These are phyloP conservation scores for Sminthurinus signatus DNA, from an alignment of 1,140 invertebrate genomes.

Conservation along the genomic window DNA sequence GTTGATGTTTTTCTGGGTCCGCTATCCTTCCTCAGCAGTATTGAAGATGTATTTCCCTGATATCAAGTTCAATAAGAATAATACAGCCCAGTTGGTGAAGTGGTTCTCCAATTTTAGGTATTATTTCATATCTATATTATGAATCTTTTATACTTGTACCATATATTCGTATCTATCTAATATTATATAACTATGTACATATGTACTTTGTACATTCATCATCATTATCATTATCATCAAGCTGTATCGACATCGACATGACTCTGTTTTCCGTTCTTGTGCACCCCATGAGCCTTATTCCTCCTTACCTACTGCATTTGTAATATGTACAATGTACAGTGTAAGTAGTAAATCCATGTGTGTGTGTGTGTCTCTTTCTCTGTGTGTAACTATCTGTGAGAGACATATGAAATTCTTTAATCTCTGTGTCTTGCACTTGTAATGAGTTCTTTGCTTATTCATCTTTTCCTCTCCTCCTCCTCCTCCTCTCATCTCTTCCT, in stretches of 20 bases:
- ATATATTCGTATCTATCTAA: background rate
- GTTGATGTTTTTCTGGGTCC: conserved; percentile 99
- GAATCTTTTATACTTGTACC: background rate
- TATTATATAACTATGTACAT: too few relatives aligned
- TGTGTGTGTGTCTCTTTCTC: background rate
- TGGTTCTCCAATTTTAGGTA: conserved; percentile 99
- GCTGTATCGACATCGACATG: background rate
- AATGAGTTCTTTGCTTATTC: conserved; percentile 17
- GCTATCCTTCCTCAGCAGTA: conserved; percentile 95
- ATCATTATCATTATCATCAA: background rate
- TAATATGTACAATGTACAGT: too few relatives aligned
- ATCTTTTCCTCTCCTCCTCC: conserved; percentile 11
- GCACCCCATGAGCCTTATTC: too few relatives aligned
- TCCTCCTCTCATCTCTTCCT: background rate
- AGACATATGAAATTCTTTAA: background rate
- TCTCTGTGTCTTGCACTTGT: background rate
- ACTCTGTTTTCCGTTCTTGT: too few relatives aligned
- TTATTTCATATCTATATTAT: conserved; percentile 46
- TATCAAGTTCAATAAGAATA: conserved; percentile 99
- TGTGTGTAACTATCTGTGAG: background rate
- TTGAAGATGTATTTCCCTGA: conserved; percentile 99
- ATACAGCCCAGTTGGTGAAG: conserved; percentile 99
- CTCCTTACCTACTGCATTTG: too few relatives aligned
- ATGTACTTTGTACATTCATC: background rate
- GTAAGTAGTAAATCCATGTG: background rate